Evolutionary conservation across 2,888 invertebrate genomes (phyloP), one percentile per base, ranked within the genome.

Genomic region (Drosophila silvestris): DNA sequence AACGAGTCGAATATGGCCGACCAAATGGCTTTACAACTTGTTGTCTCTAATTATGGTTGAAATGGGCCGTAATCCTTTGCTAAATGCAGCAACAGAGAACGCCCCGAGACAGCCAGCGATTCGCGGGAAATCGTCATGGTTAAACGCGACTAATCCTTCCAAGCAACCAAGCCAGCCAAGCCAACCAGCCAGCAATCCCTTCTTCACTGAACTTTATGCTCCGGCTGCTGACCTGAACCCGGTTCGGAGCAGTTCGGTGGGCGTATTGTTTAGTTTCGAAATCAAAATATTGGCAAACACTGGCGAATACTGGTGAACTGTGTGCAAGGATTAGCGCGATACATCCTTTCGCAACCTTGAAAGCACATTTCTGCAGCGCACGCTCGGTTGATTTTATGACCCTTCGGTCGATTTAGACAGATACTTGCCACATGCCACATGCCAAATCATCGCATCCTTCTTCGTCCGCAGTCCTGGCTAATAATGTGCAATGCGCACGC

Each of bases 21-120:
- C 14, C 22, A 53, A 92, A 92, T 92, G 87, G 85, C 85, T 92
- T 92, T 92, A 91, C 86, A 89, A 88, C 91, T 92, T 92, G 92
- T 92, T 92, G 89, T 92, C 85, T 84, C 85, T 92, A 91, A 92
- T 92, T 92, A 92, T 92, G 92, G 92, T 92, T 74, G 87, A 82
- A 83, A 83, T 81, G 78, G 79, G 87, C 83, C 83, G 83, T 89
- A 89, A 90, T 87, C 89, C 89, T 89, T 89, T 90, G 89, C 89
- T 87, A 84, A 84, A 77, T 71, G 78, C 78, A 79, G 81, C 83
- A 88, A 89, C 74, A 83, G 47, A 65, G 66, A 77, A 84, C 85
- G 91, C 88, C 89, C 82, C 67, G 63, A 47, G 22, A 6, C 22
- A 19, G 22, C 28, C 39, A n/a, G 19, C 58, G 62, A 62, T 85